Evolutionary conservation across 2,888 invertebrate species (phyloP).

Genomic region (Mantis religiosa): DNA sequence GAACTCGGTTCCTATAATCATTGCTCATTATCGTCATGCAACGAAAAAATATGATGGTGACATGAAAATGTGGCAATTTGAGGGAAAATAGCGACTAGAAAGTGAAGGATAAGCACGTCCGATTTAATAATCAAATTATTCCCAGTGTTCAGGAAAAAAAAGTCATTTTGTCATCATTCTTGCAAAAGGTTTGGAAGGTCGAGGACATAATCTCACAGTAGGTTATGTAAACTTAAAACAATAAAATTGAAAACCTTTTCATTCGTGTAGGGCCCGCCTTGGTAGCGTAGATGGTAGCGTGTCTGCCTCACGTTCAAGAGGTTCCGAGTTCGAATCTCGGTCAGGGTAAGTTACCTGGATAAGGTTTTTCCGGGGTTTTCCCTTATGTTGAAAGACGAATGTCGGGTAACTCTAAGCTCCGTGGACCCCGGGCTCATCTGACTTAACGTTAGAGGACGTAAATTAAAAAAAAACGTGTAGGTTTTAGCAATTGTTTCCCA

Average conservation of each 20-base stretch:
- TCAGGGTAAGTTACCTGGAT: too few relatives aligned
- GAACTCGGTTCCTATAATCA: background rate
- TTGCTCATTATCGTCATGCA: background rate
- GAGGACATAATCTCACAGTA: background rate
- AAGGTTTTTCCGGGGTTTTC: too few relatives aligned
- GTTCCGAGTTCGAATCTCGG: too few relatives aligned
- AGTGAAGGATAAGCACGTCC: background rate
- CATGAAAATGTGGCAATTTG: background rate
- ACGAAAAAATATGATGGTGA: background rate
- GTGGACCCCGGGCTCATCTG: too few relatives aligned
- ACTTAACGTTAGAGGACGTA: too few relatives aligned
- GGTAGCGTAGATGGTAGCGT: too few relatives aligned
- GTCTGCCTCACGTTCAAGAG: too few relatives aligned
- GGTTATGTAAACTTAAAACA: background rate
- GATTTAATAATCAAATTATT: background rate
- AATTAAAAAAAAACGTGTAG: too few relatives aligned
- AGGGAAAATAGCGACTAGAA: background rate
- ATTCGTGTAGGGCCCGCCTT: too few relatives aligned
- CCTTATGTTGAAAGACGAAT: too few relatives aligned
- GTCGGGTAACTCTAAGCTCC: too few relatives aligned
- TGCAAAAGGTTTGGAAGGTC: background rate
- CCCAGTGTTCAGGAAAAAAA: background rate
- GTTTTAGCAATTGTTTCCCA: background rate
- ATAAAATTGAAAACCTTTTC: background rate
- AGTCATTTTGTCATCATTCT: background rate